These are phyloP conservation scores for Cynoglossus semilaevis DNA, from an alignment of 2,113 vertebrate species.

Conservation along the genomic window DNA sequence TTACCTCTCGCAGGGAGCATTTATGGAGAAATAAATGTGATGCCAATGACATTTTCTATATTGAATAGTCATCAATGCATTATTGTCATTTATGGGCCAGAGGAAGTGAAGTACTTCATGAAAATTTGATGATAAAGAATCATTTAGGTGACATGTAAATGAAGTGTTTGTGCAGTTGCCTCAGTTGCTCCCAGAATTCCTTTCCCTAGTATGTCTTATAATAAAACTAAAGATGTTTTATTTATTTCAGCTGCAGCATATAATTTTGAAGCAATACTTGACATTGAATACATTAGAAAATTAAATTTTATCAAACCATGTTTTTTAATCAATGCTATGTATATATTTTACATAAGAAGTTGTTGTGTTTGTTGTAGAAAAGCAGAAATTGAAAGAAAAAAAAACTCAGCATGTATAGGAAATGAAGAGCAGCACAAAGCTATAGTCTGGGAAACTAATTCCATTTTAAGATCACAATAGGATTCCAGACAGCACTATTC, in stretches of 20 bases:
- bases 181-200: slow-evolving; percentile 38
- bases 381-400: slow-evolving; percentile 18
- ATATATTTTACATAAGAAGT: slow-evolving; percentile 23
- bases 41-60: slow-evolving; percentile 40
- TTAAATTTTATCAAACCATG: slow-evolving; percentile 32
- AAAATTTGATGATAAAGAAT: slow-evolving; percentile 48
- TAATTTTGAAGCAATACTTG: slow-evolving; percentile 16
- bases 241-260: slow-evolving; percentile 28
- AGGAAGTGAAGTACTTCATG: slow-evolving; percentile 42
- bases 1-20: slow-evolving; percentile 36
- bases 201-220: slow-evolving; percentile 24
- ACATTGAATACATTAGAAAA: slow-evolving; percentile 16
- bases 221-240: slow-evolving; percentile 34
- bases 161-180: slow-evolving; percentile 22
- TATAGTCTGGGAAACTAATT: slow-evolving; percentile 35
- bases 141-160: slow-evolving; percentile 52
- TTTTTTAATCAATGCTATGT: slow-evolving; percentile 26
- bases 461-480: slow-evolving; percentile 30
- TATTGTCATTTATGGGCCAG: slow-evolving; percentile 36
- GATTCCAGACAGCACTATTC: slow-evolving; percentile 35
- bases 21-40: slow-evolving; percentile 36
- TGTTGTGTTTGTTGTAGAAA: slow-evolving; percentile 34
- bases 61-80: slow-evolving; percentile 16
- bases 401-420: slow-evolving; percentile 7
- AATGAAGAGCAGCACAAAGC: slow-evolving; percentile 35